Percentiles rank a stretch among this genome's conserved stretches.
Conservation (phyloP, 2,113 vertebrate genomes). For the Heterotilapia buettikoferi region DNA sequence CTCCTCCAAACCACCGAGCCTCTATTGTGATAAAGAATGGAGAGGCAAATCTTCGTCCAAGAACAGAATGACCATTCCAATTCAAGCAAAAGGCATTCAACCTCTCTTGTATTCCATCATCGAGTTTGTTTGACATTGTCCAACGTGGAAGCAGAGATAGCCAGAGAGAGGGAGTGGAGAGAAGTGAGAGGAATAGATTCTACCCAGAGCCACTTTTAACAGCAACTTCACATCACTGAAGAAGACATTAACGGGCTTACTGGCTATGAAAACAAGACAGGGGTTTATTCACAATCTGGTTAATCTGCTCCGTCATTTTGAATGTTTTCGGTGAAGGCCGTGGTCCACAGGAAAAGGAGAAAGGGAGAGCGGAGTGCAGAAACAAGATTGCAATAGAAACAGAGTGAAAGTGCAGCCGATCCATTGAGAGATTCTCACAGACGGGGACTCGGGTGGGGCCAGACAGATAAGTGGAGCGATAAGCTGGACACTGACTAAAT, state of each 20-base stretch:
- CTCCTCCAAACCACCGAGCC: constrained; percentile 32
- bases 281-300: constrained; percentile 50
- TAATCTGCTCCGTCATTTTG: constrained; percentile 44
- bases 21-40: constrained; percentile 50
- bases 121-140: constrained; percentile 50
- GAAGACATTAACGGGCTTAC: constrained; percentile 28
- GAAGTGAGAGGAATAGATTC: not conserved
- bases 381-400: not conserved
- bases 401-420: not conserved
- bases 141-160: constrained; percentile 23
- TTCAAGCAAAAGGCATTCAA: constrained; percentile 43
- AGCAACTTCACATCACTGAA: not conserved
- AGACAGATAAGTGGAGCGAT: constrained; percentile 67
- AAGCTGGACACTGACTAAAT: constrained; percentile 60
- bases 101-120: constrained; percentile 39
- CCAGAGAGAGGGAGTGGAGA: not conserved
- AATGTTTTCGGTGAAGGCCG: constrained; percentile 32
- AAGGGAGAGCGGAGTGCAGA: not conserved
- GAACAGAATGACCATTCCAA: constrained; percentile 41
- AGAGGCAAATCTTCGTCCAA: constrained; percentile 28
- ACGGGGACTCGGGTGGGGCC: constrained; percentile 7
- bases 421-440: constrained; percentile 57
- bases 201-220: constrained; percentile 9
- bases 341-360: not conserved
- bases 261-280: constrained; percentile 38